phyloP scores from a whole-genome alignment of 2,888 invertebrate species.

The Lochmaea capreae region DNA sequence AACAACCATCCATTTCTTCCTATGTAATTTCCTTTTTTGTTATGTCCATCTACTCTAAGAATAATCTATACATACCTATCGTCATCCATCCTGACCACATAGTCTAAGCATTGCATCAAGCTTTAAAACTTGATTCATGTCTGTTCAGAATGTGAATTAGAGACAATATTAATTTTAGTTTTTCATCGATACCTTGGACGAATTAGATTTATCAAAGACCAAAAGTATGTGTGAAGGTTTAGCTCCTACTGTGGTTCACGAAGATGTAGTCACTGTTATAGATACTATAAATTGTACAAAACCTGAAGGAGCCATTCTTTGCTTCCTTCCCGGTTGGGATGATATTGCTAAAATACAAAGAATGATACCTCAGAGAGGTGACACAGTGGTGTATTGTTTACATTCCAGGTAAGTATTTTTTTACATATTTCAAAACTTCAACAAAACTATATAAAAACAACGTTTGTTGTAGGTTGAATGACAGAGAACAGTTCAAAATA shows the following conservation, averaged over 20 bases:
- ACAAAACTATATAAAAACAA: not conserved
- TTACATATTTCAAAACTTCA: too few relatives aligned
- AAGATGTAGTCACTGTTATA: constrained; percentile 67
- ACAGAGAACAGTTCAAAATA: constrained; percentile 71
- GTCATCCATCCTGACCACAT: too few relatives aligned
- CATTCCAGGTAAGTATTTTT: constrained; percentile 42
- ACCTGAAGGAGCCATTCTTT: constrained; percentile 76
- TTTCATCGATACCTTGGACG: constrained; percentile 67
- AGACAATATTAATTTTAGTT: constrained; percentile 47
- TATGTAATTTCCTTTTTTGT: too few relatives aligned
- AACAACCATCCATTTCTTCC: too few relatives aligned
- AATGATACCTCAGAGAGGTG: constrained; percentile 51
- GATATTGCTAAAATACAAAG: constrained; percentile 72
- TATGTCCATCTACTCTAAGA: too few relatives aligned
- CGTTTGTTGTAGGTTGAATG: constrained; percentile 69
- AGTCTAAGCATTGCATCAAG: too few relatives aligned
- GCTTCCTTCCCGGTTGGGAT: constrained; percentile 82
- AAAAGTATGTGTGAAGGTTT: constrained; percentile 59
- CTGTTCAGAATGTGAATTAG: not conserved
- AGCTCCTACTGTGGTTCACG: constrained; percentile 66
- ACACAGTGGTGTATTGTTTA: constrained; percentile 54
- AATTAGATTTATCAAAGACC: constrained; percentile 62
- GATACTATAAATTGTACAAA: constrained; percentile 70
- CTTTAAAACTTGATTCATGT: too few relatives aligned
- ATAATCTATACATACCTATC: too few relatives aligned